phyloP scores from a whole-genome alignment of 2,797 vertebrate species.

The Eutrigla gurnardus region DNA sequence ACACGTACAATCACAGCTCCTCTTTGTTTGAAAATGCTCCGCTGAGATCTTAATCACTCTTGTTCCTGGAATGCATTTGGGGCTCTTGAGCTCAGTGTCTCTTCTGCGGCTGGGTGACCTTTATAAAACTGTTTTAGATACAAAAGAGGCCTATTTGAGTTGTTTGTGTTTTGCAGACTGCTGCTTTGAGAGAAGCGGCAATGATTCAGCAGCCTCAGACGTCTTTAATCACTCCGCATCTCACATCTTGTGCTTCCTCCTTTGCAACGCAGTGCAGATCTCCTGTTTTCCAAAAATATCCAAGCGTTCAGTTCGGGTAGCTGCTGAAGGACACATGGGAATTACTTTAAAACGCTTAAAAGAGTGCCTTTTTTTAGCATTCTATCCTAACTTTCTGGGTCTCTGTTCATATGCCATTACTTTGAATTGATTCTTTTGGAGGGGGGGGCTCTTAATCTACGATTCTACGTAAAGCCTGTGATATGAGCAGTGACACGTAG shows the following conservation, averaged over 20 bases:
- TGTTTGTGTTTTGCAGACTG: conserved; percentile 64
- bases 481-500: conserved; percentile 52
- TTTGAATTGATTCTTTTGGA: conserved; percentile 37
- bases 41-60: conserved; percentile 37
- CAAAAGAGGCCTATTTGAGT: conserved; percentile 41
- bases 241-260: conserved; percentile 63
- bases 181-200: conserved; percentile 54
- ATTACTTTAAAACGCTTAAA: conserved; percentile 49
- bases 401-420: conserved; percentile 40
- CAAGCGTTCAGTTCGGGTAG: background rate
- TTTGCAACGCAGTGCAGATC: conserved; percentile 58
- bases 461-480: conserved; percentile 40
- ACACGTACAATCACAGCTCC: conserved; percentile 4
- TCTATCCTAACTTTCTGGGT: conserved; percentile 17
- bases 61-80: conserved; percentile 1
- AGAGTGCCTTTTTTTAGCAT: background rate
- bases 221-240: conserved; percentile 60
- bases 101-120: conserved; percentile 44
- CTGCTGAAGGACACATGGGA: conserved; percentile 45
- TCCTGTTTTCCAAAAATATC: conserved; percentile 63
- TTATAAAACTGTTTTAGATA: conserved; percentile 36
- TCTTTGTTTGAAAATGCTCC: conserved; percentile 14
- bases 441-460: conserved; percentile 35
- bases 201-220: conserved; percentile 69
- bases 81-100: conserved; percentile 11